Evolutionary conservation across 1,140 invertebrate species (phyloP).

Genomic region (Philopotamus ludificatus): DNA sequence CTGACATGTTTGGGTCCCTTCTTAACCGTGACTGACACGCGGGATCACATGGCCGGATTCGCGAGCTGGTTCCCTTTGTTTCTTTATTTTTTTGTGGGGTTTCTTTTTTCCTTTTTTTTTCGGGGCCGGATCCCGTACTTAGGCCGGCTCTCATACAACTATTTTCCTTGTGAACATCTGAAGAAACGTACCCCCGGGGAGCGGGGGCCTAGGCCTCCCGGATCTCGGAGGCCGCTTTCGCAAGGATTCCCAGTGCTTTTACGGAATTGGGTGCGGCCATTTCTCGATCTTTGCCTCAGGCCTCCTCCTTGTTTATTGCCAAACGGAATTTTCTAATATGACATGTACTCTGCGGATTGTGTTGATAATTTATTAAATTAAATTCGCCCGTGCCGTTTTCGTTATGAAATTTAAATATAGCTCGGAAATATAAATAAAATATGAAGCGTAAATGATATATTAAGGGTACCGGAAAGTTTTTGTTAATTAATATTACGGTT

Average conservation of each 20-base stretch:
- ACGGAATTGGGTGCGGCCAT: background rate
- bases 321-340: background rate
- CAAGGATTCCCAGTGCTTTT: background rate
- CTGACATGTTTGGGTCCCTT: background rate
- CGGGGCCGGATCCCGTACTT: background rate
- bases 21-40: slow-evolving; percentile 8
- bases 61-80: background rate
- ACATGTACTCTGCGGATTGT: background rate
- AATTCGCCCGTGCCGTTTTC: too few relatives aligned
- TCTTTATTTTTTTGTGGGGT: background rate
- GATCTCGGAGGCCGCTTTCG: background rate
- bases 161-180: background rate
- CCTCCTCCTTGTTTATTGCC: background rate
- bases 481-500: too few relatives aligned
- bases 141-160: background rate
- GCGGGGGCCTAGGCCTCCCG: background rate
- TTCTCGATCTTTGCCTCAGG: background rate
- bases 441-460: too few relatives aligned
- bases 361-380: background rate
- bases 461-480: too few relatives aligned
- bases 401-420: too few relatives aligned
- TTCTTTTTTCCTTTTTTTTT: background rate
- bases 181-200: slow-evolving; percentile 1
- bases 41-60: background rate
- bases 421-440: too few relatives aligned